Percentiles rank a stretch among this genome's conserved stretches.
Evolutionary conservation across 2,888 invertebrate species (phyloP).

Genomic region (Microdon myrmicae): DNA sequence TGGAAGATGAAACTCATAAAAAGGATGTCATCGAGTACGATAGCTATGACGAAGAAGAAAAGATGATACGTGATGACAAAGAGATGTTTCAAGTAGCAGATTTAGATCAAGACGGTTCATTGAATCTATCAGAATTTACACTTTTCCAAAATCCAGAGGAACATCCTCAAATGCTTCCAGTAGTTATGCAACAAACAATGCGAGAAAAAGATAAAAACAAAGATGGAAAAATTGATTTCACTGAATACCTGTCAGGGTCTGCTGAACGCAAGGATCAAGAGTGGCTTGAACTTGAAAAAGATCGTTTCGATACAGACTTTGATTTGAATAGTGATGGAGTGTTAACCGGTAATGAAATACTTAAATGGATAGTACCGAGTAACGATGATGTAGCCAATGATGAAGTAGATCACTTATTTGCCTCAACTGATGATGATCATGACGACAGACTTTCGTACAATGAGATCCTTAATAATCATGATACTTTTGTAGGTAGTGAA

Average conservation of each 20-base stretch:
- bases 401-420: slow-evolving; percentile 91
- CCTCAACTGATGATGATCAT: slow-evolving; percentile 84
- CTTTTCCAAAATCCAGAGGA: slow-evolving; percentile 95
- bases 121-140: slow-evolving; percentile 83
- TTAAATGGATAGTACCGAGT: slow-evolving; percentile 90
- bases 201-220: slow-evolving; percentile 85
- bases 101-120: slow-evolving; percentile 78
- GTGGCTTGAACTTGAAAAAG: slow-evolving; percentile 78
- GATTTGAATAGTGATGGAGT: slow-evolving; percentile 87
- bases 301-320: slow-evolving; percentile 86
- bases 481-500: slow-evolving; percentile 92
- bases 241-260: slow-evolving; percentile 66
- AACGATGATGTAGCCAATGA: slow-evolving; percentile 89
- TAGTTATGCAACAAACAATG: slow-evolving; percentile 83
- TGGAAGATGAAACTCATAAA: slow-evolving; percentile 71
- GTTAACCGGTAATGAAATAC: slow-evolving; percentile 81
- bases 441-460: slow-evolving; percentile 81
- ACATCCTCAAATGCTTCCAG: slow-evolving; percentile 84
- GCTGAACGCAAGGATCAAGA: slow-evolving; percentile 77
- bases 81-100: slow-evolving; percentile 89
- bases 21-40: slow-evolving; percentile 67
- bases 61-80: slow-evolving; percentile 81
- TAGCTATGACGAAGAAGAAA: slow-evolving; percentile 69
- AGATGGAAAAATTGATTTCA: slow-evolving; percentile 86
- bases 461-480: slow-evolving; percentile 86